Evolutionary conservation across 2,797 vertebrate genomes (phyloP).

Genomic region (Peromyscus attwateri): DNA sequence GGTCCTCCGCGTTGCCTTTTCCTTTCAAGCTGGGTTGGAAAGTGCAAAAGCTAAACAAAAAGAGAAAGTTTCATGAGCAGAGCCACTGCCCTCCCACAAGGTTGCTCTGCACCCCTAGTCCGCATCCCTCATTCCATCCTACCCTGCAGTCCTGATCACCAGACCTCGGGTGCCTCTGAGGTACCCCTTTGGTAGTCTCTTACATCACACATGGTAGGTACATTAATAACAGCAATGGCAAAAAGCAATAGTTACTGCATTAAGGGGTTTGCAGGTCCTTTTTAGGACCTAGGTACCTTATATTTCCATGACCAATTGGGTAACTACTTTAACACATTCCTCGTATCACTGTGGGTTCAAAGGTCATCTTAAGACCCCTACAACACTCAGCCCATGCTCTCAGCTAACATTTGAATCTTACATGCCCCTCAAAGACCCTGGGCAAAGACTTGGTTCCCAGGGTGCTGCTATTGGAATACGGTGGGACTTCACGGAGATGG

Average conservation of each 20-base stretch:
- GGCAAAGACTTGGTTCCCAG: background rate
- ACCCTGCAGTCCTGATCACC: background rate
- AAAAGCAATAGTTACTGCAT: background rate
- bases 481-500: background rate
- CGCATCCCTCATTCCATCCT: background rate
- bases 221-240: background rate
- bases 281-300: background rate
- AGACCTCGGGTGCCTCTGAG: background rate
- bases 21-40: conserved; percentile 93
- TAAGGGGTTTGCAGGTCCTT: background rate
- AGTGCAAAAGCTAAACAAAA: conserved; percentile 90
- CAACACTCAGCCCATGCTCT: no score
- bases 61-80: background rate
- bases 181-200: background rate
- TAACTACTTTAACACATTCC: background rate
- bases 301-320: background rate
- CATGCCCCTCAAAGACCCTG: background rate
- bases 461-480: background rate
- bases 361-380: background rate
- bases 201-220: background rate
- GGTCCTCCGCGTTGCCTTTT: conserved; percentile 90
- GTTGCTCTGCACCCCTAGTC: background rate
- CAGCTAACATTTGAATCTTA: background rate
- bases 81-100: background rate
- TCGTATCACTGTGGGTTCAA: background rate